Percentiles rank a stretch among this genome's conserved stretches.
Conservation (phyloP, 2,888 invertebrate species). For the Fissipunctia ypsillon region DNA sequence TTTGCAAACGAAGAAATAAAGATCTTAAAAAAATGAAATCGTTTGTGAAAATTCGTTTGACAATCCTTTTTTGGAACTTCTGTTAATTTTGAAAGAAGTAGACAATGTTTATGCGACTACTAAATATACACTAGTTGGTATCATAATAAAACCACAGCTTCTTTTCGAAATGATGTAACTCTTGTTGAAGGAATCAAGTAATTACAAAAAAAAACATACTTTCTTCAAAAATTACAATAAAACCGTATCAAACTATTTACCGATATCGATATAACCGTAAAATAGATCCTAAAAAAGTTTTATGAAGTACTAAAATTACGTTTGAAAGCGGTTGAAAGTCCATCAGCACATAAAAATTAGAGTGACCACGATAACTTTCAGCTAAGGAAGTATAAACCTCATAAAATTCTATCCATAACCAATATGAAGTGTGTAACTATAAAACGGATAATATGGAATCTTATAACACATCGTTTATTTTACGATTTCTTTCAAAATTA, state of each 20-base stretch:
- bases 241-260: conserved; percentile 26
- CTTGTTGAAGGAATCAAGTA: conserved; percentile 19
- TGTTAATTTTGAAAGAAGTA: background rate
- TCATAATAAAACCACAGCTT: background rate
- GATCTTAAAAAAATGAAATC: background rate
- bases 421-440: conserved; percentile 63
- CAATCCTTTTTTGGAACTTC: background rate
- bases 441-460: conserved; percentile 50
- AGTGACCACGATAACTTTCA: conserved; percentile 52
- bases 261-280: conserved; percentile 41
- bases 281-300: conserved; percentile 48
- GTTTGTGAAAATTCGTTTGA: background rate
- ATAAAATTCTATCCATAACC: conserved; percentile 59
- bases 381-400: conserved; percentile 56
- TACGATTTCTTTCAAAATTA: conserved; percentile 60
- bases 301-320: conserved; percentile 61
- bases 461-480: conserved; percentile 58
- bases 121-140: background rate
- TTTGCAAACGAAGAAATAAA: too few species aligned
- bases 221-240: conserved; percentile 1
- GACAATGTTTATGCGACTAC: too few species aligned
- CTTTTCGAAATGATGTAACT: background rate
- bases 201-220: conserved; percentile 26
- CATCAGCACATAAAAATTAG: conserved; percentile 65
- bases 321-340: conserved; percentile 40